Conservation (phyloP, 2,113 vertebrate genomes). For the Macroglossus sobrinus region DNA sequence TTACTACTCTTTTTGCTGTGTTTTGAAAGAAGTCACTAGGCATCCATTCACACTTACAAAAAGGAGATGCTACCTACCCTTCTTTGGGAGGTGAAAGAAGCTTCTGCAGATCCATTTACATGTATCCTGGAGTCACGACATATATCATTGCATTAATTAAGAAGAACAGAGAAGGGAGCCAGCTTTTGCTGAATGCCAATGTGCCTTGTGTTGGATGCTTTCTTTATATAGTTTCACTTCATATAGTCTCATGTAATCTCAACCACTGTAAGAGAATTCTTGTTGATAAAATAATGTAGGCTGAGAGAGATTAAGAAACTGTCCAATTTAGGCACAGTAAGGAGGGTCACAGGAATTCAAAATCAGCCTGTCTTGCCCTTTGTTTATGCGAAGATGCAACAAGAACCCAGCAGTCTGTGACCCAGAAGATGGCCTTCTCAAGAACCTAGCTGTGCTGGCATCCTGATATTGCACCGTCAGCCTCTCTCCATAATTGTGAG, state of each 20-base stretch:
- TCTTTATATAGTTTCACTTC: neutral
- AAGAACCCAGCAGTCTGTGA: neutral
- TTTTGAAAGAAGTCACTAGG: neutral
- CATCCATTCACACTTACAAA: neutral
- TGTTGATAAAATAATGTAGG: neutral
- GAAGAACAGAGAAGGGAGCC: neutral
- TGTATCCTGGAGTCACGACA: neutral
- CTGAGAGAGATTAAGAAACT: neutral
- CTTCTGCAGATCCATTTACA: neutral
- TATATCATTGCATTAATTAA: neutral
- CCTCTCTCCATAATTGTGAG: neutral
- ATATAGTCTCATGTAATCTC: neutral
- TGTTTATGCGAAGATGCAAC: neutral
- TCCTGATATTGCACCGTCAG: neutral
- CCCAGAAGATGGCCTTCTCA: neutral
- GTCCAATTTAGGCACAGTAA: neutral
- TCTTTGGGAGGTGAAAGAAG: neutral
- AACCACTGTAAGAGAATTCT: neutral
- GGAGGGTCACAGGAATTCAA: neutral
- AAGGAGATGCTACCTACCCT: neutral
- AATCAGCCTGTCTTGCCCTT: neutral
- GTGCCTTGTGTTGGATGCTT: too few species aligned
- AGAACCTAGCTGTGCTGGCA: neutral
- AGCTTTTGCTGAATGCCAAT: neutral
- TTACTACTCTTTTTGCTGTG: neutral